phyloP scores from a whole-genome alignment of 2,113 vertebrate species.

The Alligator mississippiensis region DNA sequence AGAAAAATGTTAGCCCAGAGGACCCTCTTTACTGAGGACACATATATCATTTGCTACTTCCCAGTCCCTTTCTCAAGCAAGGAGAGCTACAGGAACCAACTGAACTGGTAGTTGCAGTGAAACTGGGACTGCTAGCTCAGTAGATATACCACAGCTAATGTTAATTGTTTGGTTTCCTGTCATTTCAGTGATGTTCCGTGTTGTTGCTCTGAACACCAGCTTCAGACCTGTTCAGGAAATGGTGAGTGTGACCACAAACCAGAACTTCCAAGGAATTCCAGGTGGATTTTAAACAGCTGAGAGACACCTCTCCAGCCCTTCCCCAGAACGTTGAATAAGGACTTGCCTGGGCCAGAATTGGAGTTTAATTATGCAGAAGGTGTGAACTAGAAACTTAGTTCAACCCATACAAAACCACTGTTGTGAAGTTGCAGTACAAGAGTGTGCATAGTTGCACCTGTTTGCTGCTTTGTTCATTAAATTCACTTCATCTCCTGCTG shows the following conservation, averaged over 20 bases:
- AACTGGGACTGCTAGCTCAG: background rate
- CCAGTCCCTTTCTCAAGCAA: background rate
- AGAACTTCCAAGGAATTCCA: background rate
- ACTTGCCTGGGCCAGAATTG: background rate
- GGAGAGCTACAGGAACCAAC: background rate
- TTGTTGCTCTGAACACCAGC: constrained; percentile 62
- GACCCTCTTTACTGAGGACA: background rate
- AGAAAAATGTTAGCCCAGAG: background rate
- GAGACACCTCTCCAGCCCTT: background rate
- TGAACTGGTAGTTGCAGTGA: background rate
- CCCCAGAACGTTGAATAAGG: background rate
- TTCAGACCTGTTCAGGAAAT: constrained; percentile 60
- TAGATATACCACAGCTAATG: background rate
- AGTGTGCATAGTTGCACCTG: background rate
- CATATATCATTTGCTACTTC: background rate
- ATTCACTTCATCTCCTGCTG: accelerated
- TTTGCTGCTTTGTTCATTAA: background rate
- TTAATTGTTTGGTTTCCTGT: background rate
- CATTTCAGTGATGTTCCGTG: constrained; percentile 65
- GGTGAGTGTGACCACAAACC: constrained; percentile 39
- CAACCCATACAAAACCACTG: background rate
- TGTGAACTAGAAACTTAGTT: background rate
- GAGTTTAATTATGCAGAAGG: background rate
- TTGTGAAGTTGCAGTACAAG: background rate
- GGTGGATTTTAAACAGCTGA: background rate